phyloP scores from a whole-genome alignment of 2,113 vertebrate species.

The Bagarius yarrelli region DNA sequence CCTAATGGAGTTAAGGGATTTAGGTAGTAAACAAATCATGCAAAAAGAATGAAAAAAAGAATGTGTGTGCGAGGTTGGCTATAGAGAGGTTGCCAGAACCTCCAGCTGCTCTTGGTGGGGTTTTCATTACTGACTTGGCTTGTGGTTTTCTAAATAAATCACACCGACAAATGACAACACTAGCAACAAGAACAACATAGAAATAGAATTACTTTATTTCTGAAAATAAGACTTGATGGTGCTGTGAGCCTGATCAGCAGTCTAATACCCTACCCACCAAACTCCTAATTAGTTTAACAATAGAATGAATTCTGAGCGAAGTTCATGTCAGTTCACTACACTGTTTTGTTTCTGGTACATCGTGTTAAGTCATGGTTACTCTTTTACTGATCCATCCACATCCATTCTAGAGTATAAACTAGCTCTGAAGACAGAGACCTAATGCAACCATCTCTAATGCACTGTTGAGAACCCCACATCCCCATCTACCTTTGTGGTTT shows the following conservation, averaged over 20 bases:
- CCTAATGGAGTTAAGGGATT: constrained; percentile 62
- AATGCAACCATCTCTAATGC: constrained; percentile 36
- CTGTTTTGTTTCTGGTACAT: neutral
- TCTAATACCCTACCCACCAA: too few species aligned
- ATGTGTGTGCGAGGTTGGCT: constrained; percentile 41
- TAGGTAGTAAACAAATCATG: constrained; percentile 34
- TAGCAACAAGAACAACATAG: neutral
- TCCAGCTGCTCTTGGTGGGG: constrained; percentile 62
- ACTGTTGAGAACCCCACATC: constrained; percentile 36
- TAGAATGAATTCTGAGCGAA: neutral
- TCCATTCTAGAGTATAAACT: constrained; percentile 26
- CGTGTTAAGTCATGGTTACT: constrained; percentile 49
- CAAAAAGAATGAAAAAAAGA: constrained; percentile 48
- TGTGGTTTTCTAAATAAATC: constrained; percentile 20
- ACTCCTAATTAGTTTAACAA: too few species aligned
- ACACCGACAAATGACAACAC: neutral
- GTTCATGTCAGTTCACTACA: neutral
- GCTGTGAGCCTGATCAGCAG: too few species aligned
- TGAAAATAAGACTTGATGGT: neutral
- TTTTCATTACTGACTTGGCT: constrained; percentile 16
- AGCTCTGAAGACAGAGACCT: constrained; percentile 51
- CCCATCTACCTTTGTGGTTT: neutral
- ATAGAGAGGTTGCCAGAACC: constrained; percentile 55
- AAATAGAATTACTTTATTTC: neutral
- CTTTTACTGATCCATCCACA: constrained; percentile 15